Evolutionary conservation across 2,113 vertebrate genomes (phyloP), one percentile per base, ranked within the genome.

Genomic region (Otocyon megalotis): DNA sequence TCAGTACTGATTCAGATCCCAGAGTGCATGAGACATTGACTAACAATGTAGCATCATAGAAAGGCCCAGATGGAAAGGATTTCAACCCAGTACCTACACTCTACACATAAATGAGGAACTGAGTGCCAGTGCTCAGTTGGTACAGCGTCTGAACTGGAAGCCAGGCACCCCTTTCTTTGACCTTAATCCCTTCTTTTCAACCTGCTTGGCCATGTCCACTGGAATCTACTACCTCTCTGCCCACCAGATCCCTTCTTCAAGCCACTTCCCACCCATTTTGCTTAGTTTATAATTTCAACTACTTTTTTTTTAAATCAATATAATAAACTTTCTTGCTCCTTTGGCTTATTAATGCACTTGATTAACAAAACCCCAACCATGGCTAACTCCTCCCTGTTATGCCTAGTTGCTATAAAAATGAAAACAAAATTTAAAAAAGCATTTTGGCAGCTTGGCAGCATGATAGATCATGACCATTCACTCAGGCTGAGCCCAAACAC

Each of bases 101-200:
- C 0, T 3, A 35, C 24, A 35, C 26, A 35, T 6, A 80, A n/a
- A 11, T 11, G 10, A 94, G 7, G 11, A 62, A 60, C 60, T 5
- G 4, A 69, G 17, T 53, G 48, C 8, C 63, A 71, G 22, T 37
- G n/a, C 5, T 58, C 48, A 16, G 43, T 8, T n/a, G 13, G 13
- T 56, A 26, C 48, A 48, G 69, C 60, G n/a, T 32, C 74, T 58
- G 72, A 60, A 24, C 13, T 10, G 6, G 50, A 74, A 80, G 24
- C 22, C 19, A 4, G 3, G 8, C 0, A n/a, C 4, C 4, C n/a
- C 0, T 14, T 50, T 88, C 20, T 84, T 26, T 43, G 3, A n/a
- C 50, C 48, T 16, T 1, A 32, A 37, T 5, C 11, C 20, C 8
- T 76, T 74, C n/a, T 88, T 86, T n/a, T n/a, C 37, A n/a, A 3